Evolutionary conservation across 2,888 invertebrate genomes (phyloP), one percentile per base, ranked within the genome.

Genomic region (Clistopyga incitator): DNA sequence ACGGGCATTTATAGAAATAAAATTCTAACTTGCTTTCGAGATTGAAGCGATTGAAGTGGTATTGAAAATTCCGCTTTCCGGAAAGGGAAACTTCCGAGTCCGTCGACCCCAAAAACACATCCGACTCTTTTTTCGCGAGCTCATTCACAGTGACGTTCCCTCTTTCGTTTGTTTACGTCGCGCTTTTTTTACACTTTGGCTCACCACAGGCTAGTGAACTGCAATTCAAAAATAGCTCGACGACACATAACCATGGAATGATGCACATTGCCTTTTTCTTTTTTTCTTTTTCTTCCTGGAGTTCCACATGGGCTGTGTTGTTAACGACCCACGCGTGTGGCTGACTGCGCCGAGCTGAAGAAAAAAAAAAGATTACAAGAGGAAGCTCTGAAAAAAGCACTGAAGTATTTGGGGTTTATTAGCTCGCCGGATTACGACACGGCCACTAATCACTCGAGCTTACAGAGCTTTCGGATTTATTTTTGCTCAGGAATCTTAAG

Each of bases 161-260:
- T 10, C 11, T 18, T 38, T 38, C 61, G 54, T 56, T 38, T 54
- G 54, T 56, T 71, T 56, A 64, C 61, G 38, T 64, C 38, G 34
- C 11, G n/a, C n/a, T 29, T 59, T 56, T 59, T 38, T 20, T 29
- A 38, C 38, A 18, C 34, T 38, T 20, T 38, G 38, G 38, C 20
- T 64, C 3, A 20, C 8, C 34, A 20, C 38, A 38, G 61, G 61
- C 61, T 34, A 75, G 52, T n/a, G 71, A 81, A 79, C 54, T 45
- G 2, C 65, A 18, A 42, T 50, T 76, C 65, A 47, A 38, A 76
- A 78, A 76, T 79, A 83, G 56, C 82, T 79, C 75, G n/a, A 25
- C 70, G 61, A 54, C 38, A 59, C 78, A 64, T 64, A 64, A 45
- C 65, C 34, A 59, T 38, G 76, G 74, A 82, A 68, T 61, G 67